phyloP scores from a whole-genome alignment of 2,113 vertebrate genomes.

The Otocyon megalotis region DNA sequence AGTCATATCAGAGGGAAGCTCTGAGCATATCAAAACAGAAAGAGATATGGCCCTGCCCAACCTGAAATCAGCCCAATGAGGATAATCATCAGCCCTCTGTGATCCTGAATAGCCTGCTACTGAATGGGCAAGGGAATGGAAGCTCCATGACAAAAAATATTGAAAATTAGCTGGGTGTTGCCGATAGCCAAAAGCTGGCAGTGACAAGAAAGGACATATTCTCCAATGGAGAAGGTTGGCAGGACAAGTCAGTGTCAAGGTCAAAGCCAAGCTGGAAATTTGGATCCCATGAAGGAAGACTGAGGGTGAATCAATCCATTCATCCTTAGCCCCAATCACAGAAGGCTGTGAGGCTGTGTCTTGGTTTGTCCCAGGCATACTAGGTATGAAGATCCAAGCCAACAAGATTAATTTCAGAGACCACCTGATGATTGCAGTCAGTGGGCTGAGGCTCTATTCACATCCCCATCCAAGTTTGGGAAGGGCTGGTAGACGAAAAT shows the following conservation, averaged over 20 bases:
- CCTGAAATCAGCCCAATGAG: neutral
- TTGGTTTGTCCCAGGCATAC: neutral
- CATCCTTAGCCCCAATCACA: neutral
- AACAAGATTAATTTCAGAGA: neutral
- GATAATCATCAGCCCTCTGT: neutral
- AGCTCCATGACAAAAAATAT: neutral
- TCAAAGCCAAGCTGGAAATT: neutral
- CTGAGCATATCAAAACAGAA: neutral
- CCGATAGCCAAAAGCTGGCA: neutral
- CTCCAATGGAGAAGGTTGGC: neutral
- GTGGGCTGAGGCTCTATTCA: neutral
- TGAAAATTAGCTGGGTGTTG: neutral
- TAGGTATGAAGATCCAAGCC: neutral
- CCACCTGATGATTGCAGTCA: neutral
- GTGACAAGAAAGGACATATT: neutral
- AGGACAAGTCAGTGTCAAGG: neutral
- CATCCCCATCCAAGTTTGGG: neutral
- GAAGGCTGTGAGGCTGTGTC: neutral
- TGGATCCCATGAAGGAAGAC: neutral
- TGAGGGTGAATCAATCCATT: neutral
- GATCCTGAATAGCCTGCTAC: neutral
- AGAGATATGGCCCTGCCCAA: neutral
- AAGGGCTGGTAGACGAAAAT: neutral
- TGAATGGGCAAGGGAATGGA: neutral
- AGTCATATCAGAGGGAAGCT: neutral